Base-by-base conservation (phyloP, 2,888 invertebrate species). In the Drosophila cognata region DNA sequence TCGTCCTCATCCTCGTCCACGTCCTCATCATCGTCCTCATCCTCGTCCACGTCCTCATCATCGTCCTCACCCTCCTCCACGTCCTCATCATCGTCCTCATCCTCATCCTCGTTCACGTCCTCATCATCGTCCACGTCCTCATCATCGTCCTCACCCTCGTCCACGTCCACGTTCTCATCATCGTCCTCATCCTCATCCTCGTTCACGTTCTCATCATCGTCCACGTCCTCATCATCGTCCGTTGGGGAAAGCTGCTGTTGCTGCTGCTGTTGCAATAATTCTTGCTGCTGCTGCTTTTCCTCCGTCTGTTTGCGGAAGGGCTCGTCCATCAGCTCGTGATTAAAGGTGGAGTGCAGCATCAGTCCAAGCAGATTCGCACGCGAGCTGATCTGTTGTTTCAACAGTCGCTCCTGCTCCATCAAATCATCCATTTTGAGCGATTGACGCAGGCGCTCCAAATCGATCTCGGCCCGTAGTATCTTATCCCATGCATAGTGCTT, bases 401-500 rank as follows among this genome's bases (percentile, higher is more conserved):
- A 96, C 88, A 96, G 97, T 72, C 98, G 94, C 93, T 99, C 99
- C 92, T 99, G 98, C 88, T 99, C 99, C 59, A 98, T 95, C 51
- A 99, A 94, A 90, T 99, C 99, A 86, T 99, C 99, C 91, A 99
- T 94, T 92, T 97, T 96, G 77, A 99, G 94, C 98, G 98, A 99
- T 94, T 99, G 96, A 0, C 97, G 94, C 0, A 97, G 96, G n/a
- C 96, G 93, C 93, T 99, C 98, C 96, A 98, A 96, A 91, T 99
- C 99, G 53, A 99, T 97, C 94, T 99, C 98, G 0, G 99, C 99
- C 25, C 98, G 93, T 0, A 98, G 94, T 74, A 99, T 93, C 93
- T 99, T 99, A 93, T 99, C 99, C 99, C 99, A 99, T 82, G 97
- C 97, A 92, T 97, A 97, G 92, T 99, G 99, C 85, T 96, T 96